Evolutionary conservation across 1,140 invertebrate species (phyloP).

Genomic region (Philotrypesis tridentata): DNA sequence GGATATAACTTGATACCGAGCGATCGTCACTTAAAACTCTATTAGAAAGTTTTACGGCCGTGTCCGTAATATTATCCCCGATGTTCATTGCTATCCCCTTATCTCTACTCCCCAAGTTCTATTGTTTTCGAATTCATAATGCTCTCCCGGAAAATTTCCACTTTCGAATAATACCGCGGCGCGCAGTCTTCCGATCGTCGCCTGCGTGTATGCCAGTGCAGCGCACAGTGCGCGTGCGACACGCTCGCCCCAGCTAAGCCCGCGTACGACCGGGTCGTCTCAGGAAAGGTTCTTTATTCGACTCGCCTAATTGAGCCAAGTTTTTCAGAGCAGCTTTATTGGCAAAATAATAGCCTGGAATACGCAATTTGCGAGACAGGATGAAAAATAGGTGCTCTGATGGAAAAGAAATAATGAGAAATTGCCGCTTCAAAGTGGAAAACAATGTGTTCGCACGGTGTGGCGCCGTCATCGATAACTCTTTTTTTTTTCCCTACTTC

Average conservation of each 20-base stretch:
- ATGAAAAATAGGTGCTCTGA: neutral
- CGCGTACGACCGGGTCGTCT: neutral
- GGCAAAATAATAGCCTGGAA: neutral
- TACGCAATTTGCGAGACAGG: neutral
- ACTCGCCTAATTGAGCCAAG: neutral
- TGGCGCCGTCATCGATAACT: neutral
- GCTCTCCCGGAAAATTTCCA: neutral
- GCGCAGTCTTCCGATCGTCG: neutral
- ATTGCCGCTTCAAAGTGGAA: neutral
- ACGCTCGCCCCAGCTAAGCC: too few species aligned
- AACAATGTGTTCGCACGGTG: neutral
- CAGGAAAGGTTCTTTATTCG: neutral
- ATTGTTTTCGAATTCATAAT: neutral
- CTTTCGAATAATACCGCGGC: too few species aligned
- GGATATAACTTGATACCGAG: conserved; percentile 29
- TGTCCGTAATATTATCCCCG: conserved; percentile 1
- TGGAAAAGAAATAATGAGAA: neutral
- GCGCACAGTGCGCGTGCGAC: too few species aligned
- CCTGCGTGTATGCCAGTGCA: neutral
- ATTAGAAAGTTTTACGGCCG: conserved; percentile 24
- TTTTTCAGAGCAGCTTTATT: neutral
- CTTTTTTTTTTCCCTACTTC: neutral
- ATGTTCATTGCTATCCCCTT: conserved; percentile 16
- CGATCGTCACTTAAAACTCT: conserved; percentile 23
- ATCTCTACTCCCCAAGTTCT: neutral